These are phyloP conservation scores for Baryphthengus martii DNA, from an alignment of 2,113 vertebrate species.

Conservation along the genomic window DNA sequence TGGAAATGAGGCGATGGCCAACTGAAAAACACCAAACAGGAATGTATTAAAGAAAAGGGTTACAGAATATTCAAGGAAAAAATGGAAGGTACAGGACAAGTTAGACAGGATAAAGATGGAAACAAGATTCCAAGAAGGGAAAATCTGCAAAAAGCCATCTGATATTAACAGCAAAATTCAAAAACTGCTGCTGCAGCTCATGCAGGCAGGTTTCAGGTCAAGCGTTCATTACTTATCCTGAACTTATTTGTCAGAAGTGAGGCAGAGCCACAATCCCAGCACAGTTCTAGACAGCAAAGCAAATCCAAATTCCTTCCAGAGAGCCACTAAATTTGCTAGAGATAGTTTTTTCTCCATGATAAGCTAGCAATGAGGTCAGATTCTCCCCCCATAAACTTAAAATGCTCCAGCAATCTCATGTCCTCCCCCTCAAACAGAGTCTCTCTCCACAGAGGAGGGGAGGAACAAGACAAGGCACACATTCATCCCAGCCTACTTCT, in stretches of 20 bases:
- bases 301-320: not conserved
- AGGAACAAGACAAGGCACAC: not conserved
- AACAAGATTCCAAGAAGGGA: not conserved
- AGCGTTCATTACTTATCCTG: not conserved
- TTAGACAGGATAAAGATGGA: not conserved
- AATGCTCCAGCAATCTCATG: not conserved
- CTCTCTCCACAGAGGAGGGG: not conserved
- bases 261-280: not conserved
- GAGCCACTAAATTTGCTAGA: not conserved
- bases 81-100: not conserved
- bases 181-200: not conserved
- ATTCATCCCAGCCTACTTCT: constrained; percentile 30
- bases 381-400: not conserved
- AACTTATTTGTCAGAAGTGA: not conserved
- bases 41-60: not conserved
- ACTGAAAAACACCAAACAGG: not conserved
- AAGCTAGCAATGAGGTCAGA: not conserved
- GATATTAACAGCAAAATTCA: not conserved
- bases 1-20: not conserved
- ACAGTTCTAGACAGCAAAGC: not conserved
- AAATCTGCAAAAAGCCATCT: not conserved
- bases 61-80: not conserved
- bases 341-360: not conserved
- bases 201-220: not conserved
- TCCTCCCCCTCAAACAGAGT: not conserved